These are phyloP conservation scores for Helleia helle DNA, from an alignment of 2,888 invertebrate genomes.

Conservation along the genomic window DNA sequence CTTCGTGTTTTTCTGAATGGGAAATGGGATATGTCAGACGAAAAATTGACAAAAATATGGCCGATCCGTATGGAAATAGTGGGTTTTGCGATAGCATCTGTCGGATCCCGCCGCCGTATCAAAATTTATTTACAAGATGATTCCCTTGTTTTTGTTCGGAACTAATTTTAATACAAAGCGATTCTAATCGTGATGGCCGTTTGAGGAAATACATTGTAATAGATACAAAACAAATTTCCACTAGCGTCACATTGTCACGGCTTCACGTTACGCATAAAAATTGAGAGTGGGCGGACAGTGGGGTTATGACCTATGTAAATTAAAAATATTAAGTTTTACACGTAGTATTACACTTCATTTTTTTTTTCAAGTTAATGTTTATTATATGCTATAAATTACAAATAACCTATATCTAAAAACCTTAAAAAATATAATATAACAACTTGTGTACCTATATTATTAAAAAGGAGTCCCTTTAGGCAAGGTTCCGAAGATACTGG, in stretches of 20 bases:
- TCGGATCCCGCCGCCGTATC: conserved; percentile 41
- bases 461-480: no score
- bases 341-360: neutral
- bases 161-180: neutral
- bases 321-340: neutral
- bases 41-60: conserved; percentile 73
- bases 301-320: conserved; percentile 2
- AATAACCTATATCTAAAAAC: no score
- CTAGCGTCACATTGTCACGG: conserved; percentile 1
- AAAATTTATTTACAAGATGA: conserved; percentile 51
- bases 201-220: neutral
- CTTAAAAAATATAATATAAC: no score
- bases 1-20: conserved; percentile 70
- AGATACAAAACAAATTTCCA: neutral
- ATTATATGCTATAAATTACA: no score
- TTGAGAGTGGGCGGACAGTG: conserved; percentile 4
- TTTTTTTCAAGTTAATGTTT: no score
- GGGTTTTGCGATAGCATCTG: conserved; percentile 64
- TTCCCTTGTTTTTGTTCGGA: conserved; percentile 41
- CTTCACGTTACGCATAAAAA: neutral
- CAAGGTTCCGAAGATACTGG: no score
- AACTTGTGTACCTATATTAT: no score
- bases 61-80: conserved; percentile 61
- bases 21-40: conserved; percentile 71
- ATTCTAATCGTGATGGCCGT: neutral